Evolutionary conservation across 2,113 vertebrate species (phyloP), one percentile per base, ranked within the genome.

Genomic region (Callochromis pleurospilus): DNA sequence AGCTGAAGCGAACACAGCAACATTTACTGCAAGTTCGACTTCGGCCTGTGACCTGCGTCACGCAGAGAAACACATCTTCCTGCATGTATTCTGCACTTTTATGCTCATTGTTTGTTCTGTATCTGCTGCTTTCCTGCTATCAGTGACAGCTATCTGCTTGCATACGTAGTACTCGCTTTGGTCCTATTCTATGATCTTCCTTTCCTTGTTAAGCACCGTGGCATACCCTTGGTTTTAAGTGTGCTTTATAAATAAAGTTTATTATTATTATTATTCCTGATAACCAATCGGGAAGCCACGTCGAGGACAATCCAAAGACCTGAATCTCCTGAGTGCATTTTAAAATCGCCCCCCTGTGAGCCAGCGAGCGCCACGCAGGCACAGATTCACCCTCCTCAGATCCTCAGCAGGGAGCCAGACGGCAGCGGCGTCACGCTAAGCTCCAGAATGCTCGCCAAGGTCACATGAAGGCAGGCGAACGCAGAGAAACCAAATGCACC

Each of bases 1-100:
- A n/a, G 17, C 60, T 38, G 31, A 65, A 62, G 29, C 2, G 0
- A 62, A 62, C 58, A 33, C 29, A 2, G 58, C 17, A n/a, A 65
- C 60, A n/a, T 65, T 38, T 36, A 68, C 6, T 38, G 60, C 33
- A 68, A 0, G 19, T 68, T n/a, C 3, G 4, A 21, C 33, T 33
- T 60, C 14, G 1, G 26, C 26, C 55, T 58, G 55, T 31, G 9
- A 31, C 55, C 26, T 3, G 13, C 55, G 15, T 15, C 55, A 29
- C 4, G 7, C 55, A 58, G 55, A 17, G 24, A 58, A 31, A 31
- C 24, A 31, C 26, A 9, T 15, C 12, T 58, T 29, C 13, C 51
- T 51, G 19, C 9, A 51, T 51, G n/a, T 10, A 10, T n/a, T 0
- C 1, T 53, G 51, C 19, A 53, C 51, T 11, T 51, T 53, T 21